These are phyloP conservation scores for Hermetia illucens DNA, from an alignment of 1,140 invertebrate genomes.

Conservation along the genomic window DNA sequence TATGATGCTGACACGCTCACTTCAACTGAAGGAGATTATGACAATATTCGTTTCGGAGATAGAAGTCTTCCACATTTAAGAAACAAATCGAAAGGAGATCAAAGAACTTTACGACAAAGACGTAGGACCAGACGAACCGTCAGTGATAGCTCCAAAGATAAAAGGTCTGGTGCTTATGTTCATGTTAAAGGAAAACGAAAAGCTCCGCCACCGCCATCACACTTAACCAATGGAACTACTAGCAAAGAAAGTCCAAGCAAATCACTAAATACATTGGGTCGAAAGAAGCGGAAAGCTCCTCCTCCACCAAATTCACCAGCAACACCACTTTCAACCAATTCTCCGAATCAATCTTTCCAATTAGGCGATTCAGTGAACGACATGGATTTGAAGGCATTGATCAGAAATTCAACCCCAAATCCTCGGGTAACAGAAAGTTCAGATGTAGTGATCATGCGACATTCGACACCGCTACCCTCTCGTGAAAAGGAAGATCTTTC, in stretches of 20 bases:
- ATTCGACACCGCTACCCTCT: too few relatives aligned
- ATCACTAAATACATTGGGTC: conserved; percentile 14
- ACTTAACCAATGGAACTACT: neutral
- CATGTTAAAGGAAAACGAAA: conserved; percentile 61
- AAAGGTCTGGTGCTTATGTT: conserved; percentile 30
- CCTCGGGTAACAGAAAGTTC: too few relatives aligned
- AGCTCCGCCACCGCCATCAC: conserved; percentile 49
- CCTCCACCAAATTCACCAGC: conserved; percentile 32
- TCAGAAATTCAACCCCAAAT: neutral
- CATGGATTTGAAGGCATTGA: neutral
- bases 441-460: too few relatives aligned
- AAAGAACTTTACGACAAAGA: conserved; percentile 22
- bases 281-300: conserved; percentile 44
- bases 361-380: conserved; percentile 2
- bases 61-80: conserved; percentile 9
- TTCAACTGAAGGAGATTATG: conserved; percentile 8
- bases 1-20: conserved; percentile 34
- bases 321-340: conserved; percentile 7
- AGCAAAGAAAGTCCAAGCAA: neutral
- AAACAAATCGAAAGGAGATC: conserved; percentile 30
- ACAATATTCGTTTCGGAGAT: conserved; percentile 19
- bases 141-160: conserved; percentile 38
- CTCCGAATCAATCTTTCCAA: neutral
- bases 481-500: too few relatives aligned
- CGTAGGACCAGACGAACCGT: conserved; percentile 32